Percentiles rank a stretch among this genome's conserved stretches.
phyloP scores from a whole-genome alignment of 2,888 invertebrate genomes.

The Watsonalla cultraria region DNA sequence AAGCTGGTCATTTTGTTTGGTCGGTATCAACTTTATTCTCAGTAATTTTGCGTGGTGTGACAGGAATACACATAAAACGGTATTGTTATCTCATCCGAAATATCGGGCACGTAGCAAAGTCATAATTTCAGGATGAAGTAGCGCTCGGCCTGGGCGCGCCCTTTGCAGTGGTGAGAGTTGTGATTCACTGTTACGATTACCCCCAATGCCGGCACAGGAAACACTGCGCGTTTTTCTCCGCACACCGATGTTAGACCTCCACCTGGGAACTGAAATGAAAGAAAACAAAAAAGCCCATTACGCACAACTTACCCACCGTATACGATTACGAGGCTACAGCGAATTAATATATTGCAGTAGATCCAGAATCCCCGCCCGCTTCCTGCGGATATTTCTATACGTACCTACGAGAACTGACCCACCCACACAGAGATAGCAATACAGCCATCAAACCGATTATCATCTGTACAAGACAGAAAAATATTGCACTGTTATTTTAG shows the following conservation, averaged over 20 bases:
- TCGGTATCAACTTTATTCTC: conserved; percentile 32
- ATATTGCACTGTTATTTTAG: not conserved
- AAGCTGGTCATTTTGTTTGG: conserved; percentile 24
- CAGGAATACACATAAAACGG: conserved; percentile 57
- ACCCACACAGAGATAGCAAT: not conserved
- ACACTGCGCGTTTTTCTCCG: conserved; percentile 25
- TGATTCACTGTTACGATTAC: conserved; percentile 65
- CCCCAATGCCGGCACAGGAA: conserved; percentile 25
- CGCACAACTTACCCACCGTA: conserved; percentile 26
- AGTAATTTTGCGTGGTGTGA: conserved; percentile 54
- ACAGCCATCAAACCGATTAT: not conserved
- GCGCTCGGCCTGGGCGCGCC: conserved; percentile 57
- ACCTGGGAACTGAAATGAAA: conserved; percentile 42
- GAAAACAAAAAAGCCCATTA: conserved; percentile 52
- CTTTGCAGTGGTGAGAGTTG: conserved; percentile 48
- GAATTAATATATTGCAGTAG: conserved; percentile 25
- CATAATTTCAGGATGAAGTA: conserved; percentile 71
- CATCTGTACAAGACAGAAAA: not conserved
- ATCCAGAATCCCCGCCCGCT: not conserved
- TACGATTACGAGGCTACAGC: conserved; percentile 38
- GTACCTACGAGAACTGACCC: not conserved
- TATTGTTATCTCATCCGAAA: conserved; percentile 67
- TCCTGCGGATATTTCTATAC: not conserved
- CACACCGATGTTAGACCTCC: conserved; percentile 29
- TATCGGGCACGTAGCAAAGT: conserved; percentile 70